Percentiles rank a stretch among this genome's conserved stretches.
Conservation (phyloP, 1,140 invertebrate genomes). For the Orius insidiosus region DNA sequence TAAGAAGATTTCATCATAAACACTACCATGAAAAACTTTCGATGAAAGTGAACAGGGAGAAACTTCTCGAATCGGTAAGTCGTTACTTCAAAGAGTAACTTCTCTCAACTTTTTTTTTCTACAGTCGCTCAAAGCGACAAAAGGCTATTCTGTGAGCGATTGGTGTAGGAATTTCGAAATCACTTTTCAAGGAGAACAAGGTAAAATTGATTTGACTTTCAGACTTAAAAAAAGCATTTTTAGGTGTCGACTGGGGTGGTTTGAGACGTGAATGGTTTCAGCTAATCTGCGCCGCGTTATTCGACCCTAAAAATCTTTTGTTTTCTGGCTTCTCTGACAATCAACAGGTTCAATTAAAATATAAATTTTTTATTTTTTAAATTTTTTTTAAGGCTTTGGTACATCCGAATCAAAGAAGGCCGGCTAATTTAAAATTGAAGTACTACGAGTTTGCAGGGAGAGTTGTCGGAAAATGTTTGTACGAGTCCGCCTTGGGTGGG, state of each 20-base stretch:
- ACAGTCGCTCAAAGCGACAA: conserved; percentile 66
- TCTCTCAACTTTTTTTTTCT: conserved; percentile 15
- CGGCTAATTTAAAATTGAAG: conserved; percentile 59
- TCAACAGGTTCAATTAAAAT: conserved; percentile 34
- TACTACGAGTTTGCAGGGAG: conserved; percentile 88
- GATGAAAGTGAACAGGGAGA: conserved; percentile 63
- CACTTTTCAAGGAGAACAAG: conserved; percentile 78
- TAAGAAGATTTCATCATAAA: conserved; percentile 67
- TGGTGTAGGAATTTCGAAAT: conserved; percentile 92
- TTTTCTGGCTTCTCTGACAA: conserved; percentile 76
- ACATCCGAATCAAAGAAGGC: conserved; percentile 69
- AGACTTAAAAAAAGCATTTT: conserved; percentile 18
- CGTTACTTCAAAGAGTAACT: no score
- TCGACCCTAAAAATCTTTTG: conserved; percentile 64
- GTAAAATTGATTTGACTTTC: conserved; percentile 26
- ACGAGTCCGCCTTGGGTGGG: conserved; percentile 76
- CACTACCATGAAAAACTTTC: conserved; percentile 69
- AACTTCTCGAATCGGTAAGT: conserved; percentile 57
- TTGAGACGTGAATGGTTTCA: conserved; percentile 87
- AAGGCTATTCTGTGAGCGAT: conserved; percentile 58
- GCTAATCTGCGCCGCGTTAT: conserved; percentile 65
- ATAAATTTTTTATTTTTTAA: conserved; percentile 4
- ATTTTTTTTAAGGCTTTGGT: conserved; percentile 41
- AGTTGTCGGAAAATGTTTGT: conserved; percentile 84
- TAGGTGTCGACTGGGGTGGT: conserved; percentile 86